phyloP scores from a whole-genome alignment of 30 jellyfish, hydroid and myxozoan genomes.

The Mastigias papua region DNA sequence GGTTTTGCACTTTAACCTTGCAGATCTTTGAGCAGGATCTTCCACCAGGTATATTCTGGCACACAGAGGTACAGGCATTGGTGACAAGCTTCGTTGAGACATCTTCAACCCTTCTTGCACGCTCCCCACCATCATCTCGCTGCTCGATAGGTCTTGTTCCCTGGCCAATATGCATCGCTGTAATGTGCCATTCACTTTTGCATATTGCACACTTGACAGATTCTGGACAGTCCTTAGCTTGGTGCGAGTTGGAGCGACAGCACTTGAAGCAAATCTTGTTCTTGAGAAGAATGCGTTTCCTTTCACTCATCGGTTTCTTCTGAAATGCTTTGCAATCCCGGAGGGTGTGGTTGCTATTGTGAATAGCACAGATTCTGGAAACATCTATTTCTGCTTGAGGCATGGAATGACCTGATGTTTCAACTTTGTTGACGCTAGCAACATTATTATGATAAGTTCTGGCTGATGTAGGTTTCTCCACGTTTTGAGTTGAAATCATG shows the following conservation, averaged over 20 bases:
- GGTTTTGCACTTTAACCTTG: conserved; percentile 33
- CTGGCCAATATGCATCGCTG: conserved; percentile 35
- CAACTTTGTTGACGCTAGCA: conserved; percentile 34
- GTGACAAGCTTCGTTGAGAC: conserved; percentile 18
- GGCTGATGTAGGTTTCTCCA: conserved; percentile 22
- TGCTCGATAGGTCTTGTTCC: conserved; percentile 2
- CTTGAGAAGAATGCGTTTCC: conserved; percentile 20
- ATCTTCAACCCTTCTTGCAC: background rate
- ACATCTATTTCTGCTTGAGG: conserved; percentile 23
- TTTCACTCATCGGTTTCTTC: conserved; percentile 46
- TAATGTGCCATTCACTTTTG: conserved; percentile 38
- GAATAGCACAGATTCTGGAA: conserved; percentile 26
- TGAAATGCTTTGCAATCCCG: conserved; percentile 55
- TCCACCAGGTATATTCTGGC: conserved; percentile 42
- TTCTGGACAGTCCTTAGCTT: conserved; percentile 25
- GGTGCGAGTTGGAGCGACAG: conserved; percentile 40
- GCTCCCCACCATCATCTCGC: conserved; percentile 58
- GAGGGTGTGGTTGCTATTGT: conserved; percentile 29
- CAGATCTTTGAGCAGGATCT: conserved; percentile 57
- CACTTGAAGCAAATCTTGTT: conserved; percentile 44
- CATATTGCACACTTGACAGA: conserved; percentile 23
- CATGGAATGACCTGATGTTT: background rate
- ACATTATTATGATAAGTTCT: conserved; percentile 1
- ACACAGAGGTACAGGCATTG: conserved; percentile 51
- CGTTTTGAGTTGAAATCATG: conserved; percentile 18